Evolutionary conservation across 1,140 invertebrate genomes (phyloP).

Genomic region (Homarus americanus): DNA sequence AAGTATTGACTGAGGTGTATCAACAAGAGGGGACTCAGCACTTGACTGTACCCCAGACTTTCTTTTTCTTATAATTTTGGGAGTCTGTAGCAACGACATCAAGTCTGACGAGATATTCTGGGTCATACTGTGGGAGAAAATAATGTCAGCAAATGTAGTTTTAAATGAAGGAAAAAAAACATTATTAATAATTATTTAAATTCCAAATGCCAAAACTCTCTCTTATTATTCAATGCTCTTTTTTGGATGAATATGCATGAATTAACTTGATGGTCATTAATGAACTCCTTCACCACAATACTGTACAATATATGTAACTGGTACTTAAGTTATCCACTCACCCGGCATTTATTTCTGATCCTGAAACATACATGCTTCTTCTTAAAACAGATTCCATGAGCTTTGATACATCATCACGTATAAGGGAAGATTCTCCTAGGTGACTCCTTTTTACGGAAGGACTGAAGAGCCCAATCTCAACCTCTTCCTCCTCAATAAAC

Average conservation of each 20-base stretch:
- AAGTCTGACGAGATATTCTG: conserved; percentile 50
- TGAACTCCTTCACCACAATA: too few species aligned
- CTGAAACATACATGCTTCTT: conserved; percentile 2
- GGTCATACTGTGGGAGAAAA: conserved; percentile 18
- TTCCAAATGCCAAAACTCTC: too few species aligned
- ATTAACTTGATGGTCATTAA: too few species aligned
- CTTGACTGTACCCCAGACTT: background rate
- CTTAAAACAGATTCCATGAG: conserved; percentile 36
- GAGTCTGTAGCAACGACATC: conserved; percentile 49
- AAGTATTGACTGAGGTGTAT: conserved; percentile 63
- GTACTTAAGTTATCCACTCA: too few species aligned
- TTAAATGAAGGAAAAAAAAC: too few species aligned
- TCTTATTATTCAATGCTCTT: too few species aligned
- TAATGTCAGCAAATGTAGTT: background rate
- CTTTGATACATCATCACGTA: background rate
- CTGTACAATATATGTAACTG: too few species aligned
- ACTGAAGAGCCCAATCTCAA: conserved; percentile 34
- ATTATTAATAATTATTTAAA: too few species aligned
- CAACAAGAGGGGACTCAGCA: conserved; percentile 24
- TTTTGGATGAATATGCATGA: too few species aligned
- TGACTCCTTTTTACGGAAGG: conserved; percentile 8
- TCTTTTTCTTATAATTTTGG: conserved; percentile 32
- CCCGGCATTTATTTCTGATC: background rate
- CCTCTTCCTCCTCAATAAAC: background rate
- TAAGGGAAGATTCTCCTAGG: background rate